These are phyloP conservation scores for Halcyon malimbica DNA, from an alignment of 2,113 vertebrate genomes.

Conservation along the genomic window DNA sequence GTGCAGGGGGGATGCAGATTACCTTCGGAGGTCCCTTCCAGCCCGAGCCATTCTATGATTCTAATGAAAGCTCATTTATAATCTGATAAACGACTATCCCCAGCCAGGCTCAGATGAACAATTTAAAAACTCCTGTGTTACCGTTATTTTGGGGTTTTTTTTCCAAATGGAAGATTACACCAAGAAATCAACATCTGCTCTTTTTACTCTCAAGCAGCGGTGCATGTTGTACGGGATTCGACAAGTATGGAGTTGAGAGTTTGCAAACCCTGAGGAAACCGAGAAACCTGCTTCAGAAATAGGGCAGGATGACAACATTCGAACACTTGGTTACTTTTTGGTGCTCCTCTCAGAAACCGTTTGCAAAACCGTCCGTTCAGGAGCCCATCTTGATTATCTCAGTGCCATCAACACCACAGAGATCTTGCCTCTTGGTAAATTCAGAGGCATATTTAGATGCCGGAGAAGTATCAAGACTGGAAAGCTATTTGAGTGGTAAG, in stretches of 20 bases:
- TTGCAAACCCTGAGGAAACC: background rate
- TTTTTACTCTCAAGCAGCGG: background rate
- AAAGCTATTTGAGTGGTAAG: background rate
- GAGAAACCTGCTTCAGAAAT: background rate
- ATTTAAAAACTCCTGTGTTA: background rate
- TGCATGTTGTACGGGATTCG: background rate
- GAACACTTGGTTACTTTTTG: background rate
- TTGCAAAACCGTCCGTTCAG: background rate
- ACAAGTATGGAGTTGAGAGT: background rate
- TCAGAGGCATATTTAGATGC: background rate
- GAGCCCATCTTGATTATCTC: background rate
- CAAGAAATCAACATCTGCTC: background rate
- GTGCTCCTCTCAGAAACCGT: background rate
- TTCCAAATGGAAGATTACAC: background rate
- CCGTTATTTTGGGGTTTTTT: background rate
- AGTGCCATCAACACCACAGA: background rate
- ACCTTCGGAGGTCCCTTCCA: no score
- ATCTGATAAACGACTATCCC: background rate
- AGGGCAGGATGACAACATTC: background rate
- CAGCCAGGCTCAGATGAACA: background rate
- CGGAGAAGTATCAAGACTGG: background rate
- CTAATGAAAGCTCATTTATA: background rate
- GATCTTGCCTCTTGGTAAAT: background rate
- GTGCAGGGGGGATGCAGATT: no score
- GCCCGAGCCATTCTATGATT: no score